These are phyloP conservation scores for Graptemys geographica DNA, from an alignment of 2,797 vertebrate genomes.

Conservation along the genomic window DNA sequence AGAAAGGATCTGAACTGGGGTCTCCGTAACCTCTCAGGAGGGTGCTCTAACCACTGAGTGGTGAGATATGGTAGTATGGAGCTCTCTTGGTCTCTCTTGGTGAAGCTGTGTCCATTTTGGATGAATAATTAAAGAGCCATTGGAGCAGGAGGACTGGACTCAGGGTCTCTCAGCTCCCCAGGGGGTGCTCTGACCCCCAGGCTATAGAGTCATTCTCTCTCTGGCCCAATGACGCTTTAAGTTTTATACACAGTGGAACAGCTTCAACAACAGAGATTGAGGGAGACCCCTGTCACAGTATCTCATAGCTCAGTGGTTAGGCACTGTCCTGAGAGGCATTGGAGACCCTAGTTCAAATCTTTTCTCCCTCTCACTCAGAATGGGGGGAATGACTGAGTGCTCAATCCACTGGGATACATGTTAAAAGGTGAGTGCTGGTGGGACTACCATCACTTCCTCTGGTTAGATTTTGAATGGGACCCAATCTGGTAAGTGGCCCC, in stretches of 20 bases:
- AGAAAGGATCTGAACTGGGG: background rate
- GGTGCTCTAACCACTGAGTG: background rate
- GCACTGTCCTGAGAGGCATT: too few relatives aligned
- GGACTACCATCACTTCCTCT: too few relatives aligned
- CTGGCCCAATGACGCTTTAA: background rate
- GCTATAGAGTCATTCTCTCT: background rate
- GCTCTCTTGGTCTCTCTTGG: background rate
- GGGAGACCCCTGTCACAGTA: background rate
- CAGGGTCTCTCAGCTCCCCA: background rate
- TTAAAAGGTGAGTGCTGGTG: too few relatives aligned
- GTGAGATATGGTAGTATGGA: background rate
- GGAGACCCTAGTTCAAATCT: too few relatives aligned
- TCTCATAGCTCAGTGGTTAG: too few relatives aligned
- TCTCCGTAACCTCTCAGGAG: background rate
- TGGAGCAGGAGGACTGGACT: background rate
- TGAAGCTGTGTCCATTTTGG: background rate
- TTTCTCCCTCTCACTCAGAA: too few relatives aligned
- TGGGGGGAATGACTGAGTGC: too few relatives aligned
- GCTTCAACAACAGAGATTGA: background rate
- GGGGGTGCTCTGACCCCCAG: too few relatives aligned
- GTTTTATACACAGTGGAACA: background rate
- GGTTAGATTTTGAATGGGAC: too few relatives aligned
- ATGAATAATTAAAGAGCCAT: background rate
- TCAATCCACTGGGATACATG: too few relatives aligned
- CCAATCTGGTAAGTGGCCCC: too few relatives aligned